phyloP scores from a whole-genome alignment of 1,140 invertebrate species.

The Dinoponera quadriceps region DNA sequence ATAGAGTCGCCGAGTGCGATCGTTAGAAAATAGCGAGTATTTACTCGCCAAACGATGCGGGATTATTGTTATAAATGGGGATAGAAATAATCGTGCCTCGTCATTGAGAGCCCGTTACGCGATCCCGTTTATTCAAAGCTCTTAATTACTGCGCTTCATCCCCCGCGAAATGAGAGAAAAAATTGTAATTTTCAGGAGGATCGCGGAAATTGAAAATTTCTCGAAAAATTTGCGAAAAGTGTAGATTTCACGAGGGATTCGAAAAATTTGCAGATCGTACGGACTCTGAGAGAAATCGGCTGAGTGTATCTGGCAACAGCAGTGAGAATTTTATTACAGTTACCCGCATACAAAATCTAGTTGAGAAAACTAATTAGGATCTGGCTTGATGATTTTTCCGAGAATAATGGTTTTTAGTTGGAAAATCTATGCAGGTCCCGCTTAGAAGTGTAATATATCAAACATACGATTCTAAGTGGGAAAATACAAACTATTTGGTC shows the following conservation, averaged over 20 bases:
- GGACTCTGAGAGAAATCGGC: too few relatives aligned
- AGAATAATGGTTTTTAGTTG: too few relatives aligned
- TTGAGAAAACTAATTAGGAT: too few relatives aligned
- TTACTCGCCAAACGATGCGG: not conserved
- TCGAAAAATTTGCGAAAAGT: not conserved
- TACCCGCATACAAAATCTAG: too few relatives aligned
- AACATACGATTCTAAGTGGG: too few relatives aligned
- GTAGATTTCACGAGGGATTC: not conserved
- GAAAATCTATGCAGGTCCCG: too few relatives aligned
- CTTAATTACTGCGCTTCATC: not conserved
- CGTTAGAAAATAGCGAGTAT: not conserved
- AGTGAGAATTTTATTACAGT: too few relatives aligned
- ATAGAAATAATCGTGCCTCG: not conserved
- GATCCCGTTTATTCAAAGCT: not conserved
- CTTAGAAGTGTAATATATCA: too few relatives aligned
- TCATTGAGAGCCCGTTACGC: not conserved
- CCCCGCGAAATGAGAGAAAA: not conserved
- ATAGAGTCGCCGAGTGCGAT: not conserved
- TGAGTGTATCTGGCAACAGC: too few relatives aligned
- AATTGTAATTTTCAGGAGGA: constrained; percentile 12
- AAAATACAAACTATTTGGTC: too few relatives aligned
- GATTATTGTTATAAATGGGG: not conserved
- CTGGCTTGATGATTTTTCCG: too few relatives aligned
- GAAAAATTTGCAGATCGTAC: not conserved
- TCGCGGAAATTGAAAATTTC: not conserved